Evolutionary conservation across 2,113 vertebrate genomes (phyloP).

Genomic region (Oceanodroma tethys): DNA sequence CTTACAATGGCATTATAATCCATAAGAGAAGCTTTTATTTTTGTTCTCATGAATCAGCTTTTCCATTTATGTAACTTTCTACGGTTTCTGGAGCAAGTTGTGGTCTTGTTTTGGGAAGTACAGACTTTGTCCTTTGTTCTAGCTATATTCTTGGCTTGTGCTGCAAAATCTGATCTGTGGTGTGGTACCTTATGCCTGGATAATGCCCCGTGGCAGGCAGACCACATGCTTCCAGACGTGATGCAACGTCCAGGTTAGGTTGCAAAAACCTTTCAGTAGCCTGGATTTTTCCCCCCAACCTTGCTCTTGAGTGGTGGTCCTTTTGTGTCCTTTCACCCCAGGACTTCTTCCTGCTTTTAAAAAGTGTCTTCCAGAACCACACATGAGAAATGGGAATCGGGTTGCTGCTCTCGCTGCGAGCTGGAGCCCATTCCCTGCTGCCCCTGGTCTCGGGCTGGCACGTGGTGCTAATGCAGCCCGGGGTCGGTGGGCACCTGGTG

Average conservation of each 20-base stretch:
- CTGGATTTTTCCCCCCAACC: not conserved
- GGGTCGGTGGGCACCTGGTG: accelerated
- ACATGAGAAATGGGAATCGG: accelerated
- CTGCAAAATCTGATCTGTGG: not conserved
- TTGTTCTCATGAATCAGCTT: slow-evolving; percentile 43
- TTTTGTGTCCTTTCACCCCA: not conserved
- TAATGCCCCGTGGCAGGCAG: not conserved
- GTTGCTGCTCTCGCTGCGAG: not conserved
- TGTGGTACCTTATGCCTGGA: not conserved
- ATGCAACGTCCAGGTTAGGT: not conserved
- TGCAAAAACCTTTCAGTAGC: not conserved
- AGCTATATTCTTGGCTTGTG: not conserved
- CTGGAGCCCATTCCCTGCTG: not conserved
- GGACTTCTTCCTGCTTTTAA: not conserved
- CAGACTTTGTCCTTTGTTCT: slow-evolving; percentile 1
- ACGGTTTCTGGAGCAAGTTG: not conserved
- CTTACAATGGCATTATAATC: slow-evolving; percentile 9
- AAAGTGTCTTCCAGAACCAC: not conserved
- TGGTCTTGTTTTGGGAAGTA: not conserved
- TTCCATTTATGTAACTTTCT: slow-evolving; percentile 43
- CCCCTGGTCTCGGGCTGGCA: not conserved
- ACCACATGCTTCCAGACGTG: not conserved
- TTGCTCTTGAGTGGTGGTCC: not conserved
- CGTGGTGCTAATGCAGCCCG: not conserved
- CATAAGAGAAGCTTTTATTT: slow-evolving; percentile 18